These are phyloP conservation scores for Platynereis dumerilii DNA, from an alignment of 2,888 invertebrate species.

Conservation along the genomic window DNA sequence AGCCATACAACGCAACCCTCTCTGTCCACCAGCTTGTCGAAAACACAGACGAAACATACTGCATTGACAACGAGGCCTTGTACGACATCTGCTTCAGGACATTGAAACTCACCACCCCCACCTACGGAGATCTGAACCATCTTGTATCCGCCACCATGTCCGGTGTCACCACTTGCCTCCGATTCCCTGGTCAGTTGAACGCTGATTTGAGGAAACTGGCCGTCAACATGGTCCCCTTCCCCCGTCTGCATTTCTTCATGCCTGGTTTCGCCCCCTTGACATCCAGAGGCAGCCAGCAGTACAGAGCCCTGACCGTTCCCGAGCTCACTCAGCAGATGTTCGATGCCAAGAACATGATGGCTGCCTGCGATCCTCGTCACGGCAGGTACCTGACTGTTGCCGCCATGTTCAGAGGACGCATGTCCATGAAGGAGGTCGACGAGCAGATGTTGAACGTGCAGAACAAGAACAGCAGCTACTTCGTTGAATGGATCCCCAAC, in stretches of 20 bases:
- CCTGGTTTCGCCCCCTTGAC: slow-evolving; percentile 69
- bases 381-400: slow-evolving; percentile 42
- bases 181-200: slow-evolving; percentile 21
- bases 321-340: slow-evolving; percentile 25
- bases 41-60: slow-evolving; percentile 24
- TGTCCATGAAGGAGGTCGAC: slow-evolving; percentile 61
- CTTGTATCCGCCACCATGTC: slow-evolving; percentile 22
- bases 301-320: slow-evolving; percentile 19
- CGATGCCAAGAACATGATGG: slow-evolving; percentile 26
- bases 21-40: slow-evolving; percentile 22
- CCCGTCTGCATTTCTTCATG: slow-evolving; percentile 87
- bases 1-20: slow-evolving; percentile 22
- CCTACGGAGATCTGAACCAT: slow-evolving; percentile 25
- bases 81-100: slow-evolving; percentile 24
- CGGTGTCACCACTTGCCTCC: slow-evolving; percentile 21
- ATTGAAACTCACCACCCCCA: slow-evolving; percentile 23
- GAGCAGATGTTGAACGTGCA: slow-evolving; percentile 24
- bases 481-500: slow-evolving; percentile 26
- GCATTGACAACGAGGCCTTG: slow-evolving; percentile 22
- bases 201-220: slow-evolving; percentile 21
- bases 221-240: slow-evolving; percentile 69
- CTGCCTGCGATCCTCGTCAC: slow-evolving; percentile 23
- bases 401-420: slow-evolving; percentile 58
- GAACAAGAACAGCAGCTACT: slow-evolving; percentile 27
- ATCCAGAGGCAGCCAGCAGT: slow-evolving; percentile 23